phyloP scores from a whole-genome alignment of 2,888 invertebrate species.

The Erannis defoliaria region DNA sequence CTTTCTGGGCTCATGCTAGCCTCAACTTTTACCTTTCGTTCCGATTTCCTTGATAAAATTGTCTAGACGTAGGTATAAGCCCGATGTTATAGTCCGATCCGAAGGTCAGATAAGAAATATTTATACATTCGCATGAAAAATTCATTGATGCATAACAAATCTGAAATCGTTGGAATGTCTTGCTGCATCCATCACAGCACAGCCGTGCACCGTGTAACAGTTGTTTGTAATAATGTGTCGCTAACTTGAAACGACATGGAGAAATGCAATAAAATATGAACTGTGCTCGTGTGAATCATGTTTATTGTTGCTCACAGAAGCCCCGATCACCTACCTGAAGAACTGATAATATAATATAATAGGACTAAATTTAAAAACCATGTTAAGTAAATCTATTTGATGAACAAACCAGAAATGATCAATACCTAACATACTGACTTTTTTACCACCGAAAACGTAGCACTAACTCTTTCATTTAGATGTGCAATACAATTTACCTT shows the following conservation, averaged over 20 bases:
- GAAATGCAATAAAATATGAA: background rate
- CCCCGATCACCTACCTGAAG: background rate
- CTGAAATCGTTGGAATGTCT: constrained; percentile 24
- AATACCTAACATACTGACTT: background rate
- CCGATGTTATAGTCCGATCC: too few relatives aligned
- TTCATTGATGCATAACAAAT: constrained; percentile 30
- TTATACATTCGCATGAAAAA: constrained; percentile 1
- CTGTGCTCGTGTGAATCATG: background rate
- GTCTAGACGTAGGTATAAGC: too few relatives aligned
- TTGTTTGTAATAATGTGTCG: constrained; percentile 1
- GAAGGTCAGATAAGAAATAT: background rate
- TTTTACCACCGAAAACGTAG: too few relatives aligned
- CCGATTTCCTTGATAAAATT: background rate
- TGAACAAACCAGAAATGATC: background rate
- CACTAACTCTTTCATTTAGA: background rate
- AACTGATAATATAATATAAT: background rate
- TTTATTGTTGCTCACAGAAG: background rate
- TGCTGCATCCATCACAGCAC: constrained; percentile 16
- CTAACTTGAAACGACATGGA: background rate
- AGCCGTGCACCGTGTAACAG: constrained; percentile 7
- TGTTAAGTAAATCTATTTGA: too few relatives aligned
- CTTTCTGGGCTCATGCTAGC: too few relatives aligned
- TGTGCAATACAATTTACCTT: too few relatives aligned
- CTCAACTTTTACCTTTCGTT: background rate
- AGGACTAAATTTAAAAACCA: too few relatives aligned